phyloP scores from a whole-genome alignment of 2,888 invertebrate species.

The Sphaeridia pumilis region DNA sequence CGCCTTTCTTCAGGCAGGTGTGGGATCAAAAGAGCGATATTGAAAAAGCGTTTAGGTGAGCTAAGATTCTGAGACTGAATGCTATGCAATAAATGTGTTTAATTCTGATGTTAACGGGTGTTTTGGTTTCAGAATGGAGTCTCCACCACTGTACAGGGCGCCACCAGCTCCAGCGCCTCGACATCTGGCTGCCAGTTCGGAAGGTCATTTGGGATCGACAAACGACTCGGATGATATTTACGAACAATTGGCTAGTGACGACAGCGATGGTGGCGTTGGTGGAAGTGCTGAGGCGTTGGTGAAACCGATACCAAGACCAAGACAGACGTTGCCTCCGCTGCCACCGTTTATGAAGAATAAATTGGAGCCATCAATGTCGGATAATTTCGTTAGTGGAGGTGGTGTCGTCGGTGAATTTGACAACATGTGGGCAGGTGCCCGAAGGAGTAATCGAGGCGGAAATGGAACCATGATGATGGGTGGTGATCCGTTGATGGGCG shows the following conservation, averaged over 20 bases:
- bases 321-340: slow-evolving; percentile 22
- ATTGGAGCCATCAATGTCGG: slow-evolving; percentile 31
- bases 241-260: slow-evolving; percentile 55
- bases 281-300: slow-evolving; percentile 34
- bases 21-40: slow-evolving; percentile 94
- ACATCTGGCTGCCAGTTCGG: slow-evolving; percentile 22
- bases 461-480: slow-evolving; percentile 14
- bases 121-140: slow-evolving; percentile 32
- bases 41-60: slow-evolving; percentile 68
- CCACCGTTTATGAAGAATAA: slow-evolving; percentile 20
- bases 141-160: slow-evolving; percentile 32
- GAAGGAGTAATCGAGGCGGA: slow-evolving; percentile 30
- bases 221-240: slow-evolving; percentile 47
- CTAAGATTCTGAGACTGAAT: no score
- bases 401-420: slow-evolving; percentile 31
- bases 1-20: slow-evolving; percentile 89
- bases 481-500: no score
- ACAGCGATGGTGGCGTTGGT: slow-evolving; percentile 52
- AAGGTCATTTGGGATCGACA: slow-evolving; percentile 24
- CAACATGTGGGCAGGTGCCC: slow-evolving; percentile 34
- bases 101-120: no score
- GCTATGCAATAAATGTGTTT: no score
- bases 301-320: slow-evolving; percentile 28
- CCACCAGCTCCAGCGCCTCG: slow-evolving; percentile 32
- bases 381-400: slow-evolving; percentile 32